Evolutionary conservation across 2,888 invertebrate species (phyloP).

Genomic region (Callyntrura guangdongensis): DNA sequence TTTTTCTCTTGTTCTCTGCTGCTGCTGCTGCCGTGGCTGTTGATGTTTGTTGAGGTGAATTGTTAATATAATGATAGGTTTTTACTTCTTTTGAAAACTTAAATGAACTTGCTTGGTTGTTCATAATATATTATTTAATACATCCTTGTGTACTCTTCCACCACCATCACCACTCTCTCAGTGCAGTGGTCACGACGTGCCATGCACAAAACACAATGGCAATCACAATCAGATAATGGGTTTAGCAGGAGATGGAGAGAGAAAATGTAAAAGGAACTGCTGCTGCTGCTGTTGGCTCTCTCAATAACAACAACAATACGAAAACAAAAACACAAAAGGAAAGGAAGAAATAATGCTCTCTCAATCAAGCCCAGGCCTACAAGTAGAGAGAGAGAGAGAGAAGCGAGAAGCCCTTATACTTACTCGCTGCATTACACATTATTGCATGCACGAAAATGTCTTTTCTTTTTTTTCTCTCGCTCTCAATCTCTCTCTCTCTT

Average conservation of each 20-base stretch:
- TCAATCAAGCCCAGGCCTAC: conserved; percentile 26
- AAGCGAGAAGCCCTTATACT: conserved; percentile 12
- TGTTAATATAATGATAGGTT: conserved; percentile 59
- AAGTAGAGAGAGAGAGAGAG: neutral
- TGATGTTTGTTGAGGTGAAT: conserved; percentile 54
- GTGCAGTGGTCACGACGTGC: conserved; percentile 46
- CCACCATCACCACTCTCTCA: too few species aligned
- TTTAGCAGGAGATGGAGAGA: conserved; percentile 6
- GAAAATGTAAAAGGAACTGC: conserved; percentile 41
- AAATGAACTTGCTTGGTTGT: conserved; percentile 34
- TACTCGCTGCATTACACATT: conserved; percentile 57
- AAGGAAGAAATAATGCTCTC: conserved; percentile 49
- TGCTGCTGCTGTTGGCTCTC: conserved; percentile 5
- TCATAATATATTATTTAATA: conserved; percentile 19
- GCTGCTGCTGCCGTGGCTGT: conserved; percentile 8
- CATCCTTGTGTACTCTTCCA: neutral
- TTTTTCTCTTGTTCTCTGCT: neutral
- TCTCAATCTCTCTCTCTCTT: neutral
- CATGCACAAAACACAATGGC: conserved; percentile 52
- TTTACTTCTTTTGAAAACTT: conserved; percentile 42
- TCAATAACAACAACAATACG: conserved; percentile 4
- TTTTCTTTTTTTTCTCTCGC: conserved; percentile 36
- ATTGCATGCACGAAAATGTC: conserved; percentile 53
- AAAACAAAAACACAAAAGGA: conserved; percentile 51
- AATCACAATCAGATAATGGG: conserved; percentile 60